Conservation (phyloP, 2,113 vertebrate species). For the Anguilla rostrata region DNA sequence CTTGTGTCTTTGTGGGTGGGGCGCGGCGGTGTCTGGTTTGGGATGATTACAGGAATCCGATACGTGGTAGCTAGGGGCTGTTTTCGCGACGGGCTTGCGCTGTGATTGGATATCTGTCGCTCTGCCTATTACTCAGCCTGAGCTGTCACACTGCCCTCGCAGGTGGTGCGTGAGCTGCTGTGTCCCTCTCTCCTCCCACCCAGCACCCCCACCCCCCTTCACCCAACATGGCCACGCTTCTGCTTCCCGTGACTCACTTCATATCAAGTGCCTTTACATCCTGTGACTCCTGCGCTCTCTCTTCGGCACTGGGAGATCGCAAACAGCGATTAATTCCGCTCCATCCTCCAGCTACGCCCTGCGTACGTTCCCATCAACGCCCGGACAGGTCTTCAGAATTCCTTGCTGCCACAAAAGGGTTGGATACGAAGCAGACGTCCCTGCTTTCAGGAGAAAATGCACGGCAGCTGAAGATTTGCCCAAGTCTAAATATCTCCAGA, state of each 20-base stretch:
- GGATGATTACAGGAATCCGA: background rate
- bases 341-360: background rate
- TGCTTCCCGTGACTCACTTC: background rate
- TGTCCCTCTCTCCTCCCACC: no score
- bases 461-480: background rate
- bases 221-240: background rate
- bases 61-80: background rate
- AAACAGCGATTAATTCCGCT: background rate
- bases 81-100: background rate
- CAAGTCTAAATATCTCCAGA: background rate
- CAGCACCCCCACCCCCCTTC: background rate
- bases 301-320: background rate
- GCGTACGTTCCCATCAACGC: background rate
- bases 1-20: no score
- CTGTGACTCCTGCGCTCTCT: background rate
- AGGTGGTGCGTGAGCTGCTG: background rate
- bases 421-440: background rate
- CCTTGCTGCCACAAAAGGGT: background rate
- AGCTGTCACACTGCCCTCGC: background rate
- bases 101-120: background rate
- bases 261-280: background rate
- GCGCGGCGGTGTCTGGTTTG: background rate
- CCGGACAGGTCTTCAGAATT: background rate
- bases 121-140: background rate
- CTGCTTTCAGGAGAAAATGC: no score